A percentile compares a stretch with the other conserved stretches of the same genome.
Conservation (phyloP, 2,113 vertebrate species). For the Sminthopsis crassicaudata region DNA sequence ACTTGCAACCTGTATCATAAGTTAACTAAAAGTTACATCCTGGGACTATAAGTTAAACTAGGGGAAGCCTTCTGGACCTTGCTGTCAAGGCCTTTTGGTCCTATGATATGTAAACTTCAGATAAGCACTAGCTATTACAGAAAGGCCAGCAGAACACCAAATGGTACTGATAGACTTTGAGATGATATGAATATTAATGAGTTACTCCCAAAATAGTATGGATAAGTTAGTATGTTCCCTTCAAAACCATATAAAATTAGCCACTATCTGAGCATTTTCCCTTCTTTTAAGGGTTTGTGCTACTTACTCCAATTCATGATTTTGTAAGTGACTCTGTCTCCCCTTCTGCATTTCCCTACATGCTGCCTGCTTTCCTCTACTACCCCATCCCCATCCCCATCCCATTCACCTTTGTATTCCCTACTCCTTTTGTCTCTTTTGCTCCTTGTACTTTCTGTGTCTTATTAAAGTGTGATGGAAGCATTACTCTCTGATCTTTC, state of each 20-base stretch:
- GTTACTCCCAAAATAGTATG: not conserved
- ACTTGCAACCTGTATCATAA: not conserved
- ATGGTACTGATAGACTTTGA: not conserved
- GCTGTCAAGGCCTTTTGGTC: not conserved
- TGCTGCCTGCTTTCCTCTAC: not conserved
- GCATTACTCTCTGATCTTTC: not conserved
- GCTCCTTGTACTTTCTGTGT: not conserved
- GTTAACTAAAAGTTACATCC: not conserved
- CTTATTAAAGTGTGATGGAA: not conserved
- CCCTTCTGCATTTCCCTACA: not conserved
- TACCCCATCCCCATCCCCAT: not conserved
- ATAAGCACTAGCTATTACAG: not conserved
- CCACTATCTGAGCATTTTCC: not conserved
- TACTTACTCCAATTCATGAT: not conserved
- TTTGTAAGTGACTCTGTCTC: not conserved
- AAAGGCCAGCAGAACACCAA: not conserved
- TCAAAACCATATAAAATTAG: not conserved
- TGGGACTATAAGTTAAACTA: not conserved
- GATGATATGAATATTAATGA: not conserved
- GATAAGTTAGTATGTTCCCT: not conserved
- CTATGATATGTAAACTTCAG: not conserved
- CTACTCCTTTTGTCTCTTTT: not conserved
- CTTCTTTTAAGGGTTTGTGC: not conserved
- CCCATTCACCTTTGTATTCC: not conserved
- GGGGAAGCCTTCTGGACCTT: not conserved